A percentile compares a stretch with the other conserved stretches of the same genome.
phyloP scores from a whole-genome alignment of 2,797 vertebrate genomes.

The Protosalanx chinensis region DNA sequence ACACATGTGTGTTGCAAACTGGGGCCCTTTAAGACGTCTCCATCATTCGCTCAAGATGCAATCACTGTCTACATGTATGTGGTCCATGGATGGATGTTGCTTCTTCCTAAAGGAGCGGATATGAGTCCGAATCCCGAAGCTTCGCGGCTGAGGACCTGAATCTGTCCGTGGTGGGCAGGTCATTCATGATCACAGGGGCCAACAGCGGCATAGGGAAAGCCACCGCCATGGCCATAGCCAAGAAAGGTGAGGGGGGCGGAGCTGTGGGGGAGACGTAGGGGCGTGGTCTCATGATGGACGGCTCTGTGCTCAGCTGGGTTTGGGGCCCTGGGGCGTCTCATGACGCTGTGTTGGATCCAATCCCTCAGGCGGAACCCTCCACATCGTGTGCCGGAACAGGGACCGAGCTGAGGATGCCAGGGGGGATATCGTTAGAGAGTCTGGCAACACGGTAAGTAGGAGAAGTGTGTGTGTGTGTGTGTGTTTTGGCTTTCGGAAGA shows the following conservation, averaged over 20 bases:
- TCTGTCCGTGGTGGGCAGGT: constrained; percentile 67
- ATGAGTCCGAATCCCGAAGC: constrained; percentile 58
- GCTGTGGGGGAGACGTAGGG: background rate
- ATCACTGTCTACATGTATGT: background rate
- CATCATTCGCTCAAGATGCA: background rate
- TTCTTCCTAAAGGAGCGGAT: constrained; percentile 58
- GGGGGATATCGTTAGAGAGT: constrained; percentile 62
- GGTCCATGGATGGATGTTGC: background rate
- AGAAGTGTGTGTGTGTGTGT: background rate
- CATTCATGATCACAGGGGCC: constrained; percentile 75
- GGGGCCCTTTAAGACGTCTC: background rate
- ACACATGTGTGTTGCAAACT: background rate
- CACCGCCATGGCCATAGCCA: constrained; percentile 68
- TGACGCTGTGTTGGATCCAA: background rate
- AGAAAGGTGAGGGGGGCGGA: constrained; percentile 62
- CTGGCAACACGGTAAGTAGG: constrained; percentile 65
- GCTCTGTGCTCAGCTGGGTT: background rate
- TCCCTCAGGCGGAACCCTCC: constrained; percentile 67
- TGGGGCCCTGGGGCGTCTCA: background rate
- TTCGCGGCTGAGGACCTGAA: constrained; percentile 65
- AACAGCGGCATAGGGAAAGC: constrained; percentile 75
- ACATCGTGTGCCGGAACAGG: constrained; percentile 74
- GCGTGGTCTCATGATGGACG: background rate
- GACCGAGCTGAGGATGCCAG: constrained; percentile 67
- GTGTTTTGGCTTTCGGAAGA: background rate